Base-by-base conservation (phyloP, 2,888 invertebrate species). In the Crossocerus cetratus region DNA sequence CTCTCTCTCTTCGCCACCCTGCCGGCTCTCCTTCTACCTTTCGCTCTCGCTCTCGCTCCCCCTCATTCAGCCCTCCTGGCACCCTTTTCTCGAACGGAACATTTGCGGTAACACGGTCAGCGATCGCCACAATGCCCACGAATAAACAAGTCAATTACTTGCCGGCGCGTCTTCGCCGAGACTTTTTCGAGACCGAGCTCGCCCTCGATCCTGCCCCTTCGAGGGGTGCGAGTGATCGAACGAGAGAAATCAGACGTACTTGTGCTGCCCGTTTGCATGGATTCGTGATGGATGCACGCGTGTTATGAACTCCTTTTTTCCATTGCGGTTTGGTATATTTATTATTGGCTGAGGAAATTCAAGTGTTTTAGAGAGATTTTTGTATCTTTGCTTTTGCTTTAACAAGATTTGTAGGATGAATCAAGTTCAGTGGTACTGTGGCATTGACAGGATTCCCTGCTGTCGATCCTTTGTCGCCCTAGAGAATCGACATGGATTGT, bases 131-230 rank as follows among this genome's bases (percentile, higher is more conserved):
- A 82, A 49, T 49, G 49, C 49, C 49, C 3, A 1, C 2, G 49
- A 49, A 49, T 82, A 84, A 86, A 86, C 85, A 84, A 86, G 81
- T 84, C 83, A 83, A 84, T 86, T 82, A 82, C 55, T 60, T 21
- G 49, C 16, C 14, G 49, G 49, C 13, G 49, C 5, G 49, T 49
- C 49, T 49, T 49, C 3, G 16, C 49, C 2, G 2, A 45, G 45
- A 45, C n/a, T 49, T 16, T n/a, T 49, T 49, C 14, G n/a, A n/a
- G n/a, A n/a, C n/a, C n/a, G n/a, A n/a, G n/a, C n/a, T n/a, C n/a
- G n/a, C n/a, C n/a, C n/a, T n/a, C n/a, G n/a, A n/a, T n/a, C n/a
- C n/a, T n/a, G n/a, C n/a, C n/a, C n/a, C n/a, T n/a, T n/a, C n/a
- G n/a, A n/a, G n/a, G n/a, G n/a, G n/a, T n/a, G n/a, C n/a, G n/a